These are phyloP conservation scores for Enteromius fasciolatus DNA, from an alignment of 2,797 vertebrate genomes.

Conservation along the genomic window DNA sequence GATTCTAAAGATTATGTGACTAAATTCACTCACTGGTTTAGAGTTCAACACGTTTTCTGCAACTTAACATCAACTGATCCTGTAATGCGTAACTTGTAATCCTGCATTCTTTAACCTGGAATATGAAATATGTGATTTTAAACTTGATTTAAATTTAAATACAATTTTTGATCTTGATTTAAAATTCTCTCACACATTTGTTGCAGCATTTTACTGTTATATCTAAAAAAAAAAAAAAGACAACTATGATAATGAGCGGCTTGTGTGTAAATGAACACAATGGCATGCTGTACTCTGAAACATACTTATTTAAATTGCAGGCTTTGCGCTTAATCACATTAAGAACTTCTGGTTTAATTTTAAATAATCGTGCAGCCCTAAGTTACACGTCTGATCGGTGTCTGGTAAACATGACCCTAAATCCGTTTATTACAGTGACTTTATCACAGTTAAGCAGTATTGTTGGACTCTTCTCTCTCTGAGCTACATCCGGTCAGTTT, in stretches of 20 bases:
- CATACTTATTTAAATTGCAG: background rate
- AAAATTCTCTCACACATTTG: background rate
- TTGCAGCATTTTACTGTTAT: background rate
- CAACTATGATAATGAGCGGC: background rate
- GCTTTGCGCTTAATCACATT: background rate
- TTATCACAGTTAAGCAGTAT: background rate
- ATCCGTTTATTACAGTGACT: background rate
- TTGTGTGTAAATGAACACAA: background rate
- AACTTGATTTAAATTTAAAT: too few species aligned
- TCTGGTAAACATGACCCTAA: constrained; percentile 1
- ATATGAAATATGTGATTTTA: background rate
- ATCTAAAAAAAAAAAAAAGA: background rate
- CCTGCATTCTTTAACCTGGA: background rate
- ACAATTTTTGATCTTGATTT: too few species aligned
- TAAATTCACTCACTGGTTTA: background rate
- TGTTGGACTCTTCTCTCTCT: background rate
- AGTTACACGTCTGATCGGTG: background rate
- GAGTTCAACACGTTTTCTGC: background rate
- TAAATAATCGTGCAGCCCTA: background rate
- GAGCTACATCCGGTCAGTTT: constrained; percentile 3
- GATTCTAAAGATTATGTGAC: background rate
- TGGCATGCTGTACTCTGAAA: background rate
- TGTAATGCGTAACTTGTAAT: background rate
- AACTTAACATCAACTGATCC: background rate
- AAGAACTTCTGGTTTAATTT: background rate